These are phyloP conservation scores for Papilio dardanus DNA, from an alignment of 1,140 invertebrate species.

Conservation along the genomic window DNA sequence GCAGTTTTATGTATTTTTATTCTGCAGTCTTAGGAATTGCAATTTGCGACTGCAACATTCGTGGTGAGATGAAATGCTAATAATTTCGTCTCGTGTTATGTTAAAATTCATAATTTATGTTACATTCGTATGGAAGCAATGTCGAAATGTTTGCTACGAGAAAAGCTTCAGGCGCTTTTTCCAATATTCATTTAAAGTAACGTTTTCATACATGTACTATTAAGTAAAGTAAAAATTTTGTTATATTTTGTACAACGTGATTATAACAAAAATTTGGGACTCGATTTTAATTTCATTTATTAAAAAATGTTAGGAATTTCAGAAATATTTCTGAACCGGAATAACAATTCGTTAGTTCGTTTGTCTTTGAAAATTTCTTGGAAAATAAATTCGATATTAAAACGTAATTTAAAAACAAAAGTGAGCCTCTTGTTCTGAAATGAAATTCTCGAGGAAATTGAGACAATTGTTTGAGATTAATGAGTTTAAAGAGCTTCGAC, in stretches of 20 bases:
- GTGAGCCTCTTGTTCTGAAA: neutral
- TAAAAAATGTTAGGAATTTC: too few relatives aligned
- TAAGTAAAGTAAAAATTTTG: neutral
- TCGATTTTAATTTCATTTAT: neutral
- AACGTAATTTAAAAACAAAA: slow-evolving; percentile 24
- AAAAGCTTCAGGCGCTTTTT: slow-evolving; percentile 3
- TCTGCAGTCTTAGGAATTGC: neutral
- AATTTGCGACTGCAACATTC: neutral
- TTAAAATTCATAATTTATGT: slow-evolving; percentile 8
- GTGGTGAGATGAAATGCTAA: neutral
- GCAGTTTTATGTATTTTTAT: slow-evolving; percentile 10
- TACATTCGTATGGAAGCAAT: neutral
- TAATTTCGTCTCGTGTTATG: neutral
- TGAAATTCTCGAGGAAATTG: slow-evolving; percentile 22
- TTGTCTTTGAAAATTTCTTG: neutral
- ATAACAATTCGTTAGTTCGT: neutral
- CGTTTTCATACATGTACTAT: neutral
- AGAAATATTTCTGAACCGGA: too few relatives aligned
- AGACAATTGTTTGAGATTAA: slow-evolving; percentile 26
- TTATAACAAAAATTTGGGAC: too few relatives aligned
- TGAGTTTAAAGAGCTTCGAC: slow-evolving; percentile 20
- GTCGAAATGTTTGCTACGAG: neutral
- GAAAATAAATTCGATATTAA: neutral
- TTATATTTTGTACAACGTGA: neutral
- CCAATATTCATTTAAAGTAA: neutral